Evolutionary conservation across 2,113 vertebrate genomes (phyloP), one percentile per base, ranked within the genome.

Genomic region (Pongo abelii): DNA sequence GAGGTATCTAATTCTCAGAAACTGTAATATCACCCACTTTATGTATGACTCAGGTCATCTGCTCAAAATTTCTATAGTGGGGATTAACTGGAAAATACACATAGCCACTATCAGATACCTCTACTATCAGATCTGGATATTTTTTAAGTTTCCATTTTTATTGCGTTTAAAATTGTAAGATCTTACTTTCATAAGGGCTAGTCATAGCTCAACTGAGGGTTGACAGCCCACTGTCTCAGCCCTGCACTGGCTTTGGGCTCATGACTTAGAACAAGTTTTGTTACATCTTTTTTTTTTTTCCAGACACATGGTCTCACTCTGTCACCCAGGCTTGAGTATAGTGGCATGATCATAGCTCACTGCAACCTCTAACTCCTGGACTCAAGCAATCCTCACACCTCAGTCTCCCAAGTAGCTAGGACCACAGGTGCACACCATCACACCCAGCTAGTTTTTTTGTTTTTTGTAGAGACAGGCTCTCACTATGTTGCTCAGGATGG

Each of bases 91-190:
- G 55, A 79, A 93, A 94, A 22, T 92, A 59, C 35, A 77, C 4
- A 1, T 14, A 55, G 17, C 18, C 38, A 25, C 23, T 55, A 55
- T 55, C 0, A 20, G 18, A 55, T 32, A 74, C 38, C 1, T 32
- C 86, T 8, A 23, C 18, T 48, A n/a, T n/a, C 22, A 93, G 14
- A 84, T 27, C 40, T 96, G 25, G 25, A 48, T 91, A 78, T 64
- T 64, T 64, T 64, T 32, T 6, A 30, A 32, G 61, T 64, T 64
- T 69, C 6, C 30, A 69, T n/a, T 9, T 70, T 92, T 48, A 75
- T 88, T 93, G 93, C 46, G 70, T 64, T 96, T 88, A 38, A 96
- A 96, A 90, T 52, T 79, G 10, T 93, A 55, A 91, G 38, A 23
- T 89, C 67, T 91, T 79, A 81, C 23, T 91, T 79, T 87, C 22